Evolutionary conservation across 2,113 vertebrate species (phyloP).

Genomic region (Albula goreensis): DNA sequence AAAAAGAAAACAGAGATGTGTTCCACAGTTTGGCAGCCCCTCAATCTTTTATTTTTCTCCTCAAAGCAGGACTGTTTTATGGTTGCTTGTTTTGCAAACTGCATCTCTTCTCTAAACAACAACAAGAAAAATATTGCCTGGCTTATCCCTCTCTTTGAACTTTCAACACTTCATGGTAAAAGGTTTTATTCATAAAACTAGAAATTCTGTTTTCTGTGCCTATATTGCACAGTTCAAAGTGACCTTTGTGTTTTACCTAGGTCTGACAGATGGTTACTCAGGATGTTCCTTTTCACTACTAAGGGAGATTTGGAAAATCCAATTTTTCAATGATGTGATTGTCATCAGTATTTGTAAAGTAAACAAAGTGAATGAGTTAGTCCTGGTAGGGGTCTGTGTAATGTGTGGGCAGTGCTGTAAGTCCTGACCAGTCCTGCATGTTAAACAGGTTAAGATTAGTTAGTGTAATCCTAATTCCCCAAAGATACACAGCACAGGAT

Average conservation of each 20-base stretch:
- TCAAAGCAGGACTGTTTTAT: background rate
- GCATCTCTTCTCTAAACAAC: background rate
- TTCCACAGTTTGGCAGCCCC: background rate
- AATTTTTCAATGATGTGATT: background rate
- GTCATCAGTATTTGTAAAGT: background rate
- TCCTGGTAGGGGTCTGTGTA: background rate
- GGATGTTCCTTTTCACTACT: background rate
- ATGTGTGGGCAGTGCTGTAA: background rate
- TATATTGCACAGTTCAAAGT: background rate
- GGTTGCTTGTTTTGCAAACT: background rate
- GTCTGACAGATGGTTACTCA: background rate
- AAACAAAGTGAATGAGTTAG: background rate
- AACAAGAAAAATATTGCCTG: background rate
- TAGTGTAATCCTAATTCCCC: conserved; percentile 29
- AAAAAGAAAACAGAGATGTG: background rate
- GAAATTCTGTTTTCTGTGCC: background rate
- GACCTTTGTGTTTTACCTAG: background rate
- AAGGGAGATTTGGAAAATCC: background rate
- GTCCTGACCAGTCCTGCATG: conserved; percentile 3
- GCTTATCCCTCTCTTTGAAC: background rate
- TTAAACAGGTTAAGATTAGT: conserved; percentile 26
- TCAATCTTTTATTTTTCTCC: conserved; percentile 4
- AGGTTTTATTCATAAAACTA: background rate
- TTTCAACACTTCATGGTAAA: background rate
- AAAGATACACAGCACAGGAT: background rate